A percentile compares a stretch with the other conserved stretches of the same genome.
Evolutionary conservation across 2,113 vertebrate genomes (phyloP).

Genomic region (Oreochromis aureus): DNA sequence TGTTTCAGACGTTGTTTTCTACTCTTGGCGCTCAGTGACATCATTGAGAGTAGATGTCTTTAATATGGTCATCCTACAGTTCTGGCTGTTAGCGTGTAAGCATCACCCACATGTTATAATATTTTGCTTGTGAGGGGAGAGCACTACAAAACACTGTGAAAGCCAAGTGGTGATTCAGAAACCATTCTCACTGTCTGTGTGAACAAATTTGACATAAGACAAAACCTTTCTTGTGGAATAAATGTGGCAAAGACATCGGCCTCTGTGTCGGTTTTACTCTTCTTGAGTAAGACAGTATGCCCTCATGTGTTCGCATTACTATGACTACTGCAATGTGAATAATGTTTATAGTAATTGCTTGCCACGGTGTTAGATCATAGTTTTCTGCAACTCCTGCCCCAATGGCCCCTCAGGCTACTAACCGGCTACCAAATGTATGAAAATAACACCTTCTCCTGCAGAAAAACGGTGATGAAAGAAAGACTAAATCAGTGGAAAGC

Average conservation of each 20-base stretch:
- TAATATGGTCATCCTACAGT: neutral
- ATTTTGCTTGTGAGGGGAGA: neutral
- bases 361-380: conserved; percentile 5
- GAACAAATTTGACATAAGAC: neutral
- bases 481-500: conserved; percentile 5
- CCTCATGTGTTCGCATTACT: neutral
- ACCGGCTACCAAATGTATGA: conserved; percentile 10
- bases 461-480: conserved; percentile 24
- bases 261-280: neutral
- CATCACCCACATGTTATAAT: neutral
- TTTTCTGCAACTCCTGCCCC: neutral
- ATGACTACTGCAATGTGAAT: conserved; percentile 1
- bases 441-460: conserved; percentile 35
- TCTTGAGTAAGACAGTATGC: neutral
- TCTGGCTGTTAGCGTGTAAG: neutral
- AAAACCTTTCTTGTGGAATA: neutral
- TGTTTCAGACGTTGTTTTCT: fast-evolving
- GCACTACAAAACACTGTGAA: neutral
- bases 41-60: neutral
- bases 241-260: neutral
- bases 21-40: neutral
- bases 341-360: conserved; percentile 30
- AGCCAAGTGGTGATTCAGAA: neutral
- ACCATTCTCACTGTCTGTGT: neutral
- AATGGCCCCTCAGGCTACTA: conserved; percentile 12